Evolutionary conservation across 2,888 invertebrate genomes (phyloP), one percentile per base, ranked within the genome.

Genomic region (Cylindroiulus punctatus): DNA sequence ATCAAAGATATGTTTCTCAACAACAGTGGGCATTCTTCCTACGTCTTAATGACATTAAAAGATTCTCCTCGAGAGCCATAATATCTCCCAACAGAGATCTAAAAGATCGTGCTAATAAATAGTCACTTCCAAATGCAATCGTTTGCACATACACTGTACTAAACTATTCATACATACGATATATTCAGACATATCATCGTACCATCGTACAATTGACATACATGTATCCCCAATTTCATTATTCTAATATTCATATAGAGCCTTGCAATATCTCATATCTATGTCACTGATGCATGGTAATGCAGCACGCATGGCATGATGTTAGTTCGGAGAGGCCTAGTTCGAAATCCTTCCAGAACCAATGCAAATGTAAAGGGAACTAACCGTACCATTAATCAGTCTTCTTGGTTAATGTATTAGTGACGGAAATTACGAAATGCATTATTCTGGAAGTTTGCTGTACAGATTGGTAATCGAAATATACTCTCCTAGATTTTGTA

Each of bases 361-460:
- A 76, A 76, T 76, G 76, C 30, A 76, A 65, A 26, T 32, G 26
- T 65, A 65, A 26, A 65, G 1, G 0, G 19, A 22, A 5, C 2
- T 22, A 65, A 65, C 8, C 1, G 19, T 65, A 8, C 4, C 4
- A 7, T 40, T 47, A 52, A 52, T 14, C 19, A 5, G 10, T 3
- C 52, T 52, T 52, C 52, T n/a, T 52, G 52, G n/a, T n/a, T 52
- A n/a, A 12, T n/a, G 14, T n/a, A n/a, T 44, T 44, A 44, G 10
- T 44, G 44, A 44, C 10, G 14, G 44, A 44, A 44, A 44, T 44
- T 10, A 44, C 1, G 1, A 14, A 8, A 52, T 30, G 76, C 76
- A 76, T 76, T 76, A 32, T 76, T 76, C 76, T 76, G 76, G 76
- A 76, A 76, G 76, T 30, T 30, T 14, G 76, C 17, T 14, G 76